phyloP scores from a whole-genome alignment of 2,797 vertebrate species.

The Sebastes hopkinsi region DNA sequence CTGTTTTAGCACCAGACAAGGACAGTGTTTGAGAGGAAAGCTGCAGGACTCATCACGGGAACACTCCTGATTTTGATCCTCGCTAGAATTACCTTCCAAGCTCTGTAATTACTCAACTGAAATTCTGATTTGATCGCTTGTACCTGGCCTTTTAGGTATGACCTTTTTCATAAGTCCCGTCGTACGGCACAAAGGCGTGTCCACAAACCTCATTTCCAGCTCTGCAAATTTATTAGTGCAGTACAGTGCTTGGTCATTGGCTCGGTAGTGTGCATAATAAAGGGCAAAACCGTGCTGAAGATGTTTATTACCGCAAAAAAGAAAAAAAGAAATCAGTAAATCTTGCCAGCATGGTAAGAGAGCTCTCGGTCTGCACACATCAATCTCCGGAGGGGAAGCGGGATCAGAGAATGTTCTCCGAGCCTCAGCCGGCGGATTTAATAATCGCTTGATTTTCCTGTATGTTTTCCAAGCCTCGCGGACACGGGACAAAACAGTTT shows the following conservation, averaged over 20 bases:
- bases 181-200: slow-evolving; percentile 24
- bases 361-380: slow-evolving; percentile 40
- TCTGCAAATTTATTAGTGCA: slow-evolving; percentile 67
- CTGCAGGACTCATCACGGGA: background rate
- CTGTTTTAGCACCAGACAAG: background rate
- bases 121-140: slow-evolving; percentile 67
- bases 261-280: slow-evolving; percentile 48
- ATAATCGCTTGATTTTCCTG: slow-evolving; percentile 47
- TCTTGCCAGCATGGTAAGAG: slow-evolving; percentile 24
- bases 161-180: slow-evolving; percentile 49
- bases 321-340: slow-evolving; percentile 24
- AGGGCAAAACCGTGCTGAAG: slow-evolving; percentile 58
- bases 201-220: slow-evolving; percentile 48
- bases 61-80: background rate
- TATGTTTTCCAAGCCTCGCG: slow-evolving; percentile 38
- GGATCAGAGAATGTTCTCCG: slow-evolving; percentile 49
- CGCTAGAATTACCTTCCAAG: background rate
- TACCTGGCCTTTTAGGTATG: slow-evolving; percentile 36
- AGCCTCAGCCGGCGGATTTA: slow-evolving; percentile 49
- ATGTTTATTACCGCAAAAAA: slow-evolving; percentile 17
- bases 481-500: slow-evolving; percentile 34
- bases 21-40: background rate
- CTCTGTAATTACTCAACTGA: slow-evolving; percentile 72
- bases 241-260: slow-evolving; percentile 44
- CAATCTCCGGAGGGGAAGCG: slow-evolving; percentile 28